Evolutionary conservation across 1,140 invertebrate genomes (phyloP).

Genomic region (Ceratosolen fusciceps): DNA sequence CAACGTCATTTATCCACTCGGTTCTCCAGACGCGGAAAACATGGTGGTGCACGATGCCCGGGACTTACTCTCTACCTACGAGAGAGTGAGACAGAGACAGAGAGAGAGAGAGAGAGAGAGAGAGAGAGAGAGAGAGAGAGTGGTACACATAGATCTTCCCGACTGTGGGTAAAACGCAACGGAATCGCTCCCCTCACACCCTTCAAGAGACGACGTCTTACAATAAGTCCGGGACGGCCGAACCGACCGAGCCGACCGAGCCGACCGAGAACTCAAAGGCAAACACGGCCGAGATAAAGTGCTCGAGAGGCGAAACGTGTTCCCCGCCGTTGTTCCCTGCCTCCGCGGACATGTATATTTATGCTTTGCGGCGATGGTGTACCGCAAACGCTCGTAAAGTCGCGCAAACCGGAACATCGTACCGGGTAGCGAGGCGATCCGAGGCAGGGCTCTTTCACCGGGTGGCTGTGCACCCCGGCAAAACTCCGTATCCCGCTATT

Average conservation of each 20-base stretch:
- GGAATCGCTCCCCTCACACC: neutral
- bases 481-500: no score
- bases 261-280: neutral
- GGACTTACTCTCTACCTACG: no score
- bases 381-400: slow-evolving; percentile 32
- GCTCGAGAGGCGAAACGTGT: neutral
- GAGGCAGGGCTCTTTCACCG: neutral
- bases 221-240: neutral
- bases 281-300: neutral
- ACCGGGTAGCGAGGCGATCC: neutral
- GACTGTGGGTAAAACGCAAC: neutral
- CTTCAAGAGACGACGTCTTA: neutral
- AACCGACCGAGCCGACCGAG: neutral
- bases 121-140: neutral
- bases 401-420: slow-evolving; percentile 11
- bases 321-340: neutral
- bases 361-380: neutral
- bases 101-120: no score
- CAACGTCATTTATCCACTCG: no score
- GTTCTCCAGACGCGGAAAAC: no score
- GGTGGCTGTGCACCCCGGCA: no score
- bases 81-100: no score
- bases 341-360: slow-evolving; percentile 12
- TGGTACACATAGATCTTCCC: neutral
- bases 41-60: no score